phyloP scores from a whole-genome alignment of 2,113 vertebrate species.

The Willisornis vidua region DNA sequence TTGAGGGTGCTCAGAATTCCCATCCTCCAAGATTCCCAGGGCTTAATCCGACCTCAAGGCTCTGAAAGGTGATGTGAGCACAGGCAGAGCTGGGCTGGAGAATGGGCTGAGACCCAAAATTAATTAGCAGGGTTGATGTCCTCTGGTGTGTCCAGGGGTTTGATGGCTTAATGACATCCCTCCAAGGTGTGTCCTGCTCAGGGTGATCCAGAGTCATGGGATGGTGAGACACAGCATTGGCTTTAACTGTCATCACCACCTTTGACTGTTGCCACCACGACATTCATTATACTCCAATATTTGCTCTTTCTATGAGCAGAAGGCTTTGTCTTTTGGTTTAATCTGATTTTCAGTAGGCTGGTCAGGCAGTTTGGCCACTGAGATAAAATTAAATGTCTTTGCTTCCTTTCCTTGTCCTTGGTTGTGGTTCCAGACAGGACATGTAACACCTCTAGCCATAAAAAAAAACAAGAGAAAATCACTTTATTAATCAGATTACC shows the following conservation, averaged over 20 bases:
- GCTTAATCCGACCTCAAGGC: not conserved
- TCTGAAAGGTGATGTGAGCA: not conserved
- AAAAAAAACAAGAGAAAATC: not conserved
- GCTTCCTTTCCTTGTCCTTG: not conserved
- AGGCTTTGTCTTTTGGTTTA: not conserved
- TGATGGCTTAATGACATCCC: not conserved
- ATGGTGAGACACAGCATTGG: not conserved
- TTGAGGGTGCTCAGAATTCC: not conserved
- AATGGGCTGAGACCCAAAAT: not conserved
- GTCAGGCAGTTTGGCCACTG: not conserved
- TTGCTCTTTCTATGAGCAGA: not conserved
- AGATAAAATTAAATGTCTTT: not conserved
- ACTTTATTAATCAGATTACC: not conserved
- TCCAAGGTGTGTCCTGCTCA: not conserved
- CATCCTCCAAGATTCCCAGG: not conserved
- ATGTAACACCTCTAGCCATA: rapidly evolving
- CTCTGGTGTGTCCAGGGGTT: not conserved
- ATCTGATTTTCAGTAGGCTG: not conserved
- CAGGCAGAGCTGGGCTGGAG: not conserved
- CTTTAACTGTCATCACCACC: not conserved
- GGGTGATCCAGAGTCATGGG: not conserved
- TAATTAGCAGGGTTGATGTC: not conserved
- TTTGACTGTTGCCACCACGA: not conserved
- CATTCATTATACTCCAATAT: not conserved
- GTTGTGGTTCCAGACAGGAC: not conserved